Base-by-base conservation (phyloP, 2,888 invertebrate species). In the Nudaria mundana region DNA sequence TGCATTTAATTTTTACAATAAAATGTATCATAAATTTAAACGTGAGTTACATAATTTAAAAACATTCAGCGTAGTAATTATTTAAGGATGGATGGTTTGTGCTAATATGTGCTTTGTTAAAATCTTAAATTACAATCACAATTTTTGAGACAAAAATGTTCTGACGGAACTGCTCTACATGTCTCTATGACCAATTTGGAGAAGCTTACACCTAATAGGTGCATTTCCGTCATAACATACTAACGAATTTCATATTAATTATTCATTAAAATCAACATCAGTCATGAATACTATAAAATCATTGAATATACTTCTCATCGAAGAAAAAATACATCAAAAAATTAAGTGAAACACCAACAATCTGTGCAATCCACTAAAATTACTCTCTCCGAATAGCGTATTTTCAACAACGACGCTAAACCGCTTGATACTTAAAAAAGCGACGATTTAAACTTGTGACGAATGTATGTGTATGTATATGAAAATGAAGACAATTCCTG, bases 21-120 rank as follows among this genome's bases (percentile, higher is more conserved):
- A 88, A 87, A 87, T 88, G 88, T 88, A 82, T 86, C 76, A 86
- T 88, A 88, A 87, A 87, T 87, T 88, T 79, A 88, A 88, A 87
- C 87, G 83, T 84, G 86, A 83, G 69, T 82, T 74, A n/a, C n/a
- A n/a, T n/a, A 58, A 82, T 76, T 81, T 81, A 74, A 81, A 83
- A 86, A 86, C 84, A 83, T 83, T 77, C 81, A 82, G 84, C 82
- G 67, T 83, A 84, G 69, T 82, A 71, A 65, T 61, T 81, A 61
- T 81, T 74, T 76, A 76, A 82, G 85, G 85, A 87, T 85, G 88
- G 88, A 86, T 85, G 85, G 79, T 88, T 88, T 87, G 88, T 88
- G 88, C 87, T 85, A 68, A 74, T 75, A 77, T 88, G 87, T 85
- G 87, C 87, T 83, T 85, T 81, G 76, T 83, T 81, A 71, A 63